phyloP scores from a whole-genome alignment of 1,140 invertebrate species.

The Lamellibrachia luymesi region DNA sequence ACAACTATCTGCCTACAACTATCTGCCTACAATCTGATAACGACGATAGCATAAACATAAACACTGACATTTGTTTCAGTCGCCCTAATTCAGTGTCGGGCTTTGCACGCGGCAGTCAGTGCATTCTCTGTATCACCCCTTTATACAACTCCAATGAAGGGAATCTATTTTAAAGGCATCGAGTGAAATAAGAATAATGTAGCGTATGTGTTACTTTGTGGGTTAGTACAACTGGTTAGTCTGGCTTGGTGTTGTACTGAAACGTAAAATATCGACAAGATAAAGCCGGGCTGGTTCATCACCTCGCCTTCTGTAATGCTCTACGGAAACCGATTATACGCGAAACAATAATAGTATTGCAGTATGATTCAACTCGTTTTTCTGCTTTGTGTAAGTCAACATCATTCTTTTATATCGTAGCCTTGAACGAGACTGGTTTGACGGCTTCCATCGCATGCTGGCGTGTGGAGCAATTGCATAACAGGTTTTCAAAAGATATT shows the following conservation, averaged over 20 bases:
- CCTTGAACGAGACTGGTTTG: not conserved
- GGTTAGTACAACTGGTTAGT: not conserved
- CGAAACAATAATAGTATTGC: slow-evolving; percentile 36
- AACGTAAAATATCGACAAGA: not conserved
- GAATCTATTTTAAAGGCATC: not conserved
- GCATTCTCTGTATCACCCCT: not conserved
- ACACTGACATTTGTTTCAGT: not conserved
- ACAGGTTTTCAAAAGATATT: not conserved
- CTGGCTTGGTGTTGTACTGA: too few species aligned
- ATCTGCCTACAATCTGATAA: not conserved
- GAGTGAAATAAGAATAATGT: not conserved
- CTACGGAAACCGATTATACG: not conserved
- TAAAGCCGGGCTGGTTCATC: not conserved
- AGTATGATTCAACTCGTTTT: slow-evolving; percentile 2
- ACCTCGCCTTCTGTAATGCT: not conserved
- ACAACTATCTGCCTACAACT: too few species aligned
- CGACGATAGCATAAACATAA: not conserved
- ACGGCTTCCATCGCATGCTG: not conserved
- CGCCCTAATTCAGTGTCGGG: not conserved
- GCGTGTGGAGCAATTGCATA: not conserved
- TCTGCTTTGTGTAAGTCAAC: not conserved
- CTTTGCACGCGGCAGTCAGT: not conserved
- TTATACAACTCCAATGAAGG: not conserved
- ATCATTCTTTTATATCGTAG: not conserved
- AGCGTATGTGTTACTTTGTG: not conserved